Base-by-base conservation (phyloP, 2,888 invertebrate species). In the Lathronympha strigana region DNA sequence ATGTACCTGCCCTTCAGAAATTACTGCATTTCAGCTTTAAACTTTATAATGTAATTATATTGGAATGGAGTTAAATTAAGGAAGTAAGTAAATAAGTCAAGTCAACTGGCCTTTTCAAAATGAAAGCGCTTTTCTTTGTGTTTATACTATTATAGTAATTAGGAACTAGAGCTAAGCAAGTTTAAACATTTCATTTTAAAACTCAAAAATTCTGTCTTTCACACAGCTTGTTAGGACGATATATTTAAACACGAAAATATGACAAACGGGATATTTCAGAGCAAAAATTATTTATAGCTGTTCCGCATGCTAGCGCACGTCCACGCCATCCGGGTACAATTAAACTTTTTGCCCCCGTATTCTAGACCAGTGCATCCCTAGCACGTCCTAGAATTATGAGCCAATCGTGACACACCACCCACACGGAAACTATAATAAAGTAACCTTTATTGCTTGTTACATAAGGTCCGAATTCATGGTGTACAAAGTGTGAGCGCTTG, bases 301-400 rank as follows among this genome's bases (percentile, higher is more conserved):
- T 70, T 67, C 66, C 68, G 36, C 57, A 67, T 67, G 60, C 69
- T 66, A 63, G 67, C 71, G 71, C 72, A 76, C 72, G 74, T 75
- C 72, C 75, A 70, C 69, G 72, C 73, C 76, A 76, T 75, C 73
- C 68, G 73, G 74, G 74, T 75, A 78, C 84, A 88, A 86, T 87
- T 86, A 88, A 85, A 88, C 80, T 87, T 87, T 84, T 85, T 86
- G 80, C 75, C 68, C 68, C 69, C 51, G 63, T 71, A 49, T 53
- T 61, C 73, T 68, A 67, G 71, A 69, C 68, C 68, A 73, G 71
- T 76, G 82, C 80, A 80, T 78, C 78, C 77, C 75, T 71, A 71
- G 79, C 86, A 87, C 87, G 86, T 83, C 66, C 76, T 70, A 72
- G 77, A 88, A 81, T 88, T 88, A 90, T 86, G 87, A 81, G 79